Evolutionary conservation across 2,888 invertebrate species (phyloP), one percentile per base, ranked within the genome.

Genomic region (Macropis europaea): DNA sequence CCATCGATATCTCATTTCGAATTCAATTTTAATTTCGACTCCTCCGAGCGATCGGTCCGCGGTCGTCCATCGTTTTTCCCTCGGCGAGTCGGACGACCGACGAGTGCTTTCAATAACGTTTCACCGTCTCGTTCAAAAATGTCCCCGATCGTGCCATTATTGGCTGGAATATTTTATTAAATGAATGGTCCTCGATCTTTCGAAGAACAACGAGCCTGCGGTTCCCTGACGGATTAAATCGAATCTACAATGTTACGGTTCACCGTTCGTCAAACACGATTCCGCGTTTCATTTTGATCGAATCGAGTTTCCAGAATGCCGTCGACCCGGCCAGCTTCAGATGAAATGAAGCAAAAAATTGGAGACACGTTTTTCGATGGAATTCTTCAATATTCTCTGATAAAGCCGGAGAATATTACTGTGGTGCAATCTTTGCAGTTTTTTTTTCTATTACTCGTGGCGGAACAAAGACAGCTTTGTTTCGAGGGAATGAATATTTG

Each of bases 121-220:
- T 59, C 52, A 74, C 22, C 57, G 45, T 26, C 60, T 57, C 50
- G 54, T 56, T 56, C 34, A 59, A 61, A 56, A 63, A 53, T 52
- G 28, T 59, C 38, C 53, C 15, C 36, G 15, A 28, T 34, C 60
- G 63, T 68, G 28, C 56, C 47, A 70, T 77, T 64, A 59, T 78
- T 43, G 47, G 30, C 42, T 60, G 67, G n/a, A 75, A 79, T 70
- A 62, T 79, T 79, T 67, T 52, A 75, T 70, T 48, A 60, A 45
- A 45, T 32, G 62, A 66, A 78, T 40, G 56, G 48, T 53, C 15
- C 64, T 74, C 52, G 42, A 62, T 26, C 32, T 17, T 1, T 2
- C 19, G 36, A 15, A 42, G 17, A 26, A 38, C 42, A 2, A 7
- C 9, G 24, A 30, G 7, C 17, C 26, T 11, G 43, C 7, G 38